Conservation (phyloP, 2,888 invertebrate genomes). For the Chaetogeoica ovagalla region DNA sequence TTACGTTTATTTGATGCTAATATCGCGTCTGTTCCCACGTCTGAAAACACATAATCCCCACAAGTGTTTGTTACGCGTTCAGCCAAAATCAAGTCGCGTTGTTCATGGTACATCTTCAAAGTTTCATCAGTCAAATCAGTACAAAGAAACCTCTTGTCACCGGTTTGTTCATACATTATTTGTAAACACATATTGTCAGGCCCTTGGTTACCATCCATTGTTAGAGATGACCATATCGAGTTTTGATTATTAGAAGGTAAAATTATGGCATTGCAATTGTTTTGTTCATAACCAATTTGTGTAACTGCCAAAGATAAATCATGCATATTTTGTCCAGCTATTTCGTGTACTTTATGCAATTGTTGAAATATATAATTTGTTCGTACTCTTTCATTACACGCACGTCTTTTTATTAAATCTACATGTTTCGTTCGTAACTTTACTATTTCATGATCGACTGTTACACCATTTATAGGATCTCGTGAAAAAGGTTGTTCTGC, state of each 20-base stretch:
- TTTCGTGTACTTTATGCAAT: conserved; percentile 17
- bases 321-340: conserved; percentile 20
- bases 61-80: conserved; percentile 17
- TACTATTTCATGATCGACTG: conserved; percentile 13
- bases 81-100: conserved; percentile 10
- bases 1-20: conserved; percentile 59
- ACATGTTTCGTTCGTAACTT: conserved; percentile 48
- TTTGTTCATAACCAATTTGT: neutral
- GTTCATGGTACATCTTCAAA: conserved; percentile 23
- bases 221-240: conserved; percentile 18
- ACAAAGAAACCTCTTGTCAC: conserved; percentile 23
- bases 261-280: neutral
- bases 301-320: neutral
- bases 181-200: conserved; percentile 47
- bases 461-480: conserved; percentile 7
- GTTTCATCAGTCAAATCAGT: conserved; percentile 32
- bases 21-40: conserved; percentile 1
- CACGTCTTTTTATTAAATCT: conserved; percentile 30
- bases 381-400: conserved; percentile 34
- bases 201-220: neutral
- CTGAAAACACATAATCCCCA: neutral
- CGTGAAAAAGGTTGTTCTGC: neutral
- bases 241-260: conserved; percentile 18
- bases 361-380: conserved; percentile 23
- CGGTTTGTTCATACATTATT: conserved; percentile 47